Base-by-base conservation (phyloP, 1,140 invertebrate species). In the Paraescarpia echinospica region DNA sequence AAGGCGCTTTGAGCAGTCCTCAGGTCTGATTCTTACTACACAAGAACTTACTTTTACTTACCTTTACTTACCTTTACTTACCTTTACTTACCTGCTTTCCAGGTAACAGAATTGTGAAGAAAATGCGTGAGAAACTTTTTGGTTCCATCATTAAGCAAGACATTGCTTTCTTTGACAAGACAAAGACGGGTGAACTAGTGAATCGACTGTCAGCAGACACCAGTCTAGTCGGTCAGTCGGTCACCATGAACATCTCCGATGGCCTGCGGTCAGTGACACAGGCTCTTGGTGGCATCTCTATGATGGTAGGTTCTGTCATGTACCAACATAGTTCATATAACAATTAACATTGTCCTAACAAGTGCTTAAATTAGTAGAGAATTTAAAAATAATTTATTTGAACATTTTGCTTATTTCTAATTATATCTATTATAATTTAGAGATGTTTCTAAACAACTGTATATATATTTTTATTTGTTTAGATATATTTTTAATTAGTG, bases 211-310 rank as follows among this genome's bases (percentile, higher is more conserved):
- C 97, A 93, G 97, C 98, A 91, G 99, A 99, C 95, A 98, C 98
- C 6, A 97, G 98, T 92, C 96, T 99, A 33, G 98, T 99, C 2
- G 98, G 98, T n/a, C 97, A 98, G 51, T 98, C 98, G 12, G 96
- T 99, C 1, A 99, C 98, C 51, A 97, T 97, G 94, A 99, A 99
- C 96, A 97, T 99, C 93, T 99, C 98, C 41, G 99, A 99, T 96
- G 99, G 99, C 0, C 95, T 99, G 31, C 96, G 99, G 48, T 98
- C 98, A 0, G 94, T 97, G 6, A 97, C 99, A 90, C 98, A 98
- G 97, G 97, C 98, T 9, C 95, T 97, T 77, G 98, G 98, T 90
- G 98, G 98, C 22, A 97, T 98, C 33, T 97, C 97, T 8, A 99
- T 99, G 98, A 99, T 99, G 99, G 98, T 98, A 96, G 96, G 95